Percentiles rank a stretch among this genome's conserved stretches.
Evolutionary conservation across 1,140 invertebrate genomes (phyloP).

Genomic region (Metaphire vulgaris): DNA sequence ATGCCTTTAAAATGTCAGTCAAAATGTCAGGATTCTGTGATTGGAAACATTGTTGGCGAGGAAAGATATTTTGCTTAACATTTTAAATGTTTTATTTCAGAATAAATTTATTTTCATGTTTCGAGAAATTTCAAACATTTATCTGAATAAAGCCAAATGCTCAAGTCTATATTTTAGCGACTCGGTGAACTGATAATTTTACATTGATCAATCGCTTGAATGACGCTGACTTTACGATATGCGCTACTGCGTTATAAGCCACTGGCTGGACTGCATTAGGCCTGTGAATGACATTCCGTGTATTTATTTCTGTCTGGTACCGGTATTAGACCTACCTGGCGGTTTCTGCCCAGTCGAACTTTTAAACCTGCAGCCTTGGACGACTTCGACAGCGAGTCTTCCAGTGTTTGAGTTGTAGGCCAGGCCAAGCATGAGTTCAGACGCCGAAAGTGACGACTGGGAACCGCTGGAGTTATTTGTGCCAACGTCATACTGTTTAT

Average conservation of each 20-base stretch:
- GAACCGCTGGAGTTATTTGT: neutral
- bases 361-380: slow-evolving; percentile 87
- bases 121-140: too few relatives aligned
- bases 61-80: too few relatives aligned
- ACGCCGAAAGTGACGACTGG: slow-evolving; percentile 61
- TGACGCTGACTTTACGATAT: neutral
- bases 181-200: too few relatives aligned
- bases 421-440: slow-evolving; percentile 78
- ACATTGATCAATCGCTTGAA: too few relatives aligned
- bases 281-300: neutral
- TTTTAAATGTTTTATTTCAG: too few relatives aligned
- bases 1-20: too few relatives aligned
- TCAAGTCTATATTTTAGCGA: too few relatives aligned
- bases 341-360: slow-evolving; percentile 56
- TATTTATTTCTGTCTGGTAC: neutral
- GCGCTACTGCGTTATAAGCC: neutral
- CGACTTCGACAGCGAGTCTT: slow-evolving; percentile 79
- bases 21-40: too few relatives aligned
- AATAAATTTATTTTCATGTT: too few relatives aligned
- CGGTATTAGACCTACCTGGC: slow-evolving; percentile 35
- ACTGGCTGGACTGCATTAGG: neutral
- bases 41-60: too few relatives aligned
- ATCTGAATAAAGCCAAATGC: neutral
- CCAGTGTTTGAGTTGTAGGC: slow-evolving; percentile 89
- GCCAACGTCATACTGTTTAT: neutral